Conservation (phyloP, 1,140 invertebrate genomes). For the Bacillus rossius region DNA sequence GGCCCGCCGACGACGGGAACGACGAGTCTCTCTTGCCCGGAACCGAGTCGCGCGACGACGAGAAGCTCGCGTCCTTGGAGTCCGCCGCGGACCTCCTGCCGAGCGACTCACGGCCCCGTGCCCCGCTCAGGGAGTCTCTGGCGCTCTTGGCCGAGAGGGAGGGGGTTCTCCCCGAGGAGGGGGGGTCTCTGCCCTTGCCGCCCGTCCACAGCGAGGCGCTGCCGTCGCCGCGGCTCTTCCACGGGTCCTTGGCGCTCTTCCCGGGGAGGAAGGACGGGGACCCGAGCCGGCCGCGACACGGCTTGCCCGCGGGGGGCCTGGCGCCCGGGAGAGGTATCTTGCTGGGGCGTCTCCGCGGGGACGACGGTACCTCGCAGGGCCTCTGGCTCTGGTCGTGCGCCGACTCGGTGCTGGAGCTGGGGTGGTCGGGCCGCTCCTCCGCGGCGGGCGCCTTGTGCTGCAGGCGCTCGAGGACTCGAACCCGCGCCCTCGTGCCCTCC, state of each 20-base stretch:
- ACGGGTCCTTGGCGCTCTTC: conserved; percentile 3
- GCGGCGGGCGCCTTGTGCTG: conserved; percentile 23
- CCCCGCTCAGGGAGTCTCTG: neutral
- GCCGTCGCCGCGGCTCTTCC: conserved; percentile 7
- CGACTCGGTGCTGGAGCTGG: conserved; percentile 55
- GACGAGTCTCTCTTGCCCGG: conserved; percentile 8
- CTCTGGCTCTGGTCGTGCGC: conserved; percentile 49
- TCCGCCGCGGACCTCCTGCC: neutral
- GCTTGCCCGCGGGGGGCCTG: conserved; percentile 50
- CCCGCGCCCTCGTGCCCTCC: conserved; percentile 67
- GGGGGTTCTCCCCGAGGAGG: neutral
- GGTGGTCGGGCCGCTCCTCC: conserved; percentile 46
- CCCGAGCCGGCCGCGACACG: conserved; percentile 27
- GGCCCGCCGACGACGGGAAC: neutral
- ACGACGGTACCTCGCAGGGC: conserved; percentile 31
- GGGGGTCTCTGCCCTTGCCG: conserved; percentile 4
- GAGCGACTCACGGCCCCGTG: neutral
- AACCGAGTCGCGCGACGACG: conserved; percentile 8
- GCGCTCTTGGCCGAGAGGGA: conserved; percentile 2
- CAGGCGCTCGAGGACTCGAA: conserved; percentile 57
- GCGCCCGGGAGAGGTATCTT: conserved; percentile 61
- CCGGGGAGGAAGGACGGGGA: conserved; percentile 4
- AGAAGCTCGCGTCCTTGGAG: conserved; percentile 4
- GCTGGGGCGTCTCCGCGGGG: conserved; percentile 54
- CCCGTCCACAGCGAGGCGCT: neutral